Evolutionary conservation across 2,113 vertebrate genomes (phyloP), one percentile per base, ranked within the genome.

Genomic region (Serinus canaria): DNA sequence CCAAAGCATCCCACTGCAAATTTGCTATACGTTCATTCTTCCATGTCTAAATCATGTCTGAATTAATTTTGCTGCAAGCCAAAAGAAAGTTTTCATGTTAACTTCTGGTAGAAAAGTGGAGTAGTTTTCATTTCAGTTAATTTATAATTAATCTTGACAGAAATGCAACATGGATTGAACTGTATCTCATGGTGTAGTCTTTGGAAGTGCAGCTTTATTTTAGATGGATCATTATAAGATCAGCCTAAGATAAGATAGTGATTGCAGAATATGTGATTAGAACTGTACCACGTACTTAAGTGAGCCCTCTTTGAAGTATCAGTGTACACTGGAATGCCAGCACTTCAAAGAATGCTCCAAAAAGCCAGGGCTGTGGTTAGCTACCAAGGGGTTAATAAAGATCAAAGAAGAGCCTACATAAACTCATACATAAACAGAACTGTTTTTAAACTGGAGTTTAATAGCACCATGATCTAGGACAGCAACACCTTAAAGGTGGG

Each of bases 351-450:
- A 81, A 82, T 77, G 89, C 87, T 89, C 77, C 62, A 60, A 81
- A 91, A 78, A 67, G 27, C 69, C 3, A 6, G 25, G 80, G 24
- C 46, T 91, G 80, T 69, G 50, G 10, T 70, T 87, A 81, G 91
- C 66, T 79, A 94, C 83, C 73, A 89, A 95, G 56, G 91, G 83
- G 96, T 96, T 97, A 96, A 95, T 87, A 89, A 91, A 95, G 89
- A 97, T 95, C 91, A 95, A 95, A 96, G 96, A 82, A 35, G 60
- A 72, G 41, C 11, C 16, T 80, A 53, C 63, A 55, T 68, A 83
- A 86, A 85, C 79, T 92, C 86, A 55, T 93, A 35, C 64, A 60
- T 94, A 95, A 94, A 81, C 83, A 94, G 80, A 56, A 22, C 47
- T 94, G 92, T 7, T 89, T 94, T 89, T 72, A 92, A 95, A 92